phyloP scores from a whole-genome alignment of 2,797 vertebrate genomes.

The Dipus sagitta region DNA sequence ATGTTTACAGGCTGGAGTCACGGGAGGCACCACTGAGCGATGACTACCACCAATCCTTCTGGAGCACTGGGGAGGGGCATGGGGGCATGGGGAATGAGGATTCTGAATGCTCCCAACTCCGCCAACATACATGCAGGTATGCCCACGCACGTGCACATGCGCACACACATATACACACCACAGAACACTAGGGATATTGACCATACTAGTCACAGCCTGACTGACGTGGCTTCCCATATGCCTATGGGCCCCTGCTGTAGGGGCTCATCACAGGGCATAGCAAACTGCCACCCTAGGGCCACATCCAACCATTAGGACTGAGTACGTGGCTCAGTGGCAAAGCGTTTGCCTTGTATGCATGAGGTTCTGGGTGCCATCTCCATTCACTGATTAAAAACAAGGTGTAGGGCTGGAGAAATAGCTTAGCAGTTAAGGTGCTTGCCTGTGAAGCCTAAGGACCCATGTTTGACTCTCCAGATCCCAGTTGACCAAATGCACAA shows the following conservation, averaged over 20 bases:
- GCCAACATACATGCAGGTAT: no score
- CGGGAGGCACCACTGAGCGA: fast-evolving
- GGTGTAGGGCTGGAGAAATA: no score
- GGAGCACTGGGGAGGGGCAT: fast-evolving
- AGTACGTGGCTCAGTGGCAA: background rate
- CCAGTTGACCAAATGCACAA: no score
- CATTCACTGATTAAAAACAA: background rate
- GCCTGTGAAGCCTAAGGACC: no score
- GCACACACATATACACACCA: fast-evolving
- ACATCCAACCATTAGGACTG: background rate
- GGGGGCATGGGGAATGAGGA: background rate
- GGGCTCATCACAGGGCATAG: background rate
- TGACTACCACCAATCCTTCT: background rate
- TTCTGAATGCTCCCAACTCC: fast-evolving
- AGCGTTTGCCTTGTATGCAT: background rate
- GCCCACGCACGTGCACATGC: no score
- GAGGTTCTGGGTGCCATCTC: background rate
- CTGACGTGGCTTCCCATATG: background rate
- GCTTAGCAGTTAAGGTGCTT: no score
- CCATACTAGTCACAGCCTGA: fast-evolving
- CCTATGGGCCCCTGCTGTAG: background rate
- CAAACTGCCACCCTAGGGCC: fast-evolving
- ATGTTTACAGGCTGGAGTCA: background rate
- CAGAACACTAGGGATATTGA: background rate
- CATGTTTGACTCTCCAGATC: no score